Conservation (phyloP, 2,797 vertebrate species). For the Syngnathus rostellatus region DNA sequence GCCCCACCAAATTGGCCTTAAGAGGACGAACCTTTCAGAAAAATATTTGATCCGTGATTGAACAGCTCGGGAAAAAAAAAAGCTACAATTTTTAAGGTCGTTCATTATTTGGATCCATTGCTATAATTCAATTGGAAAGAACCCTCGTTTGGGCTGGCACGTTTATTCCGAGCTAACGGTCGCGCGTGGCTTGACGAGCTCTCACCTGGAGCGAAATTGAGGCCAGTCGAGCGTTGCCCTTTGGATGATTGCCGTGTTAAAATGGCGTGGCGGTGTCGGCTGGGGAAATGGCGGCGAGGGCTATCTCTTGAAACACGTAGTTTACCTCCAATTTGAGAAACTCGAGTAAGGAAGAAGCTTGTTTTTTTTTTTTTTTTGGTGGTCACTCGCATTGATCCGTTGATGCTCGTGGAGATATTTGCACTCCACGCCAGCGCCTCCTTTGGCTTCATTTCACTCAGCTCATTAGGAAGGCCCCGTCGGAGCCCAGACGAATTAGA, state of each 20-base stretch:
- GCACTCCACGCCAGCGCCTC: background rate
- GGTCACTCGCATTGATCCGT: background rate
- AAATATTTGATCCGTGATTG: too few relatives aligned
- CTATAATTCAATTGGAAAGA: background rate
- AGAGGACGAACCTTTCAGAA: too few relatives aligned
- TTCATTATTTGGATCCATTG: background rate
- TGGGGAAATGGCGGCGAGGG: background rate
- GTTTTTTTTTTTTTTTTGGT: background rate
- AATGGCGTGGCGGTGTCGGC: background rate
- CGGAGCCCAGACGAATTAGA: slow-evolving; percentile 27
- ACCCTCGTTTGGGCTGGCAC: background rate
- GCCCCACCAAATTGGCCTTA: too few relatives aligned
- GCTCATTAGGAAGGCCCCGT: slow-evolving; percentile 26
- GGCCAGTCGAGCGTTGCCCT: slow-evolving; percentile 3
- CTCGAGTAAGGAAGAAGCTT: background rate
- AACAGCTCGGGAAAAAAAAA: background rate
- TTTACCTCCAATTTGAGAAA: background rate
- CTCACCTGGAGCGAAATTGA: slow-evolving; percentile 4
- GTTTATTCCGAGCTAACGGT: background rate
- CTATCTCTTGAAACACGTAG: background rate
- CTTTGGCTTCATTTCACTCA: slow-evolving; percentile 15
- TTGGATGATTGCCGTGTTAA: background rate
- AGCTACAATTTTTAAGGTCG: background rate
- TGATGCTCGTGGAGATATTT: background rate
- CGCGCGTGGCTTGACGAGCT: background rate